Evolutionary conservation across 2,797 vertebrate genomes (phyloP), one percentile per base, ranked within the genome.

Genomic region (Sebastiscus tertius): DNA sequence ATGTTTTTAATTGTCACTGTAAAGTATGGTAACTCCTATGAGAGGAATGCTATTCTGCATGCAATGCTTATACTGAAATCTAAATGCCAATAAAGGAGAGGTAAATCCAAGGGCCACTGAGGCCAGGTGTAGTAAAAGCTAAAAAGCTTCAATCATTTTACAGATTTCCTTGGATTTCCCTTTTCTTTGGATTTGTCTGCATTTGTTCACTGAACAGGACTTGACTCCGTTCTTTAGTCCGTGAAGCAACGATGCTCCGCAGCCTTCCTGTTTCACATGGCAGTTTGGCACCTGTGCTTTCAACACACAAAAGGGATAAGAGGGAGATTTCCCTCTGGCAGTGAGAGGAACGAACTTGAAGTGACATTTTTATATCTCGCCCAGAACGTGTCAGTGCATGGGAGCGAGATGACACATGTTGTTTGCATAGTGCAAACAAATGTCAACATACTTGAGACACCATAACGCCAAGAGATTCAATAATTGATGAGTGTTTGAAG

Each of bases 321-420:
- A 73, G 33, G 56, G 46, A 55, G 5, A 3, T 61, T 77, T 58
- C 13, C 66, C 24, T 71, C 33, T 0, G 49, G 83, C 69, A 75
- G 2, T 49, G 24, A 22, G 13, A 71, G 24, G 5, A 29, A 3
- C 29, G 9, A 46, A 78, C 54, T 8, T 22, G 20, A 54, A n/a
- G 20, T 26, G 29, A 63, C 5, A 31, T 26, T 2, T 5, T 59
- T 70, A 42, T 1, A 29, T 46, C 2, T 54, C 3, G 55, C 12
- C 24, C 27, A 26, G 8, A 56, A 79, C 82, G 63, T 20, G 84
- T 84, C 13, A 12, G 8, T 20, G 42, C 80, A 56, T 39, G 42
- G 27, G 2, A 62, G 6, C 16, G 16, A 12, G 31, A 75, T 80
- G 49, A 65, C 34, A 33, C 14, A 16, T 24, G 0, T 20, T 5